Conservation (phyloP, 2,797 vertebrate species). For the Halcyon chelicuti region DNA sequence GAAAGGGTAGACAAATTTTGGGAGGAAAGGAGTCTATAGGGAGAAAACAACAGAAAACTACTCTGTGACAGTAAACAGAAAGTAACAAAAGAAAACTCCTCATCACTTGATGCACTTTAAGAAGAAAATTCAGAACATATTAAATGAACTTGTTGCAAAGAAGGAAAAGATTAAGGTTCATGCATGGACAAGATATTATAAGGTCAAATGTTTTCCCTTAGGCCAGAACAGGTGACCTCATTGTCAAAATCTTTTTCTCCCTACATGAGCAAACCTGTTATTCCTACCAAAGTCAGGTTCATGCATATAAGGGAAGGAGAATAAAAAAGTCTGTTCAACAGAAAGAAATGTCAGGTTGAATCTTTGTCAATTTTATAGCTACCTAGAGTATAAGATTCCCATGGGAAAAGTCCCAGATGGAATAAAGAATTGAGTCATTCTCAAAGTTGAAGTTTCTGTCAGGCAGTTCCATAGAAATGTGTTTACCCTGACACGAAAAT, state of each 20-base stretch:
- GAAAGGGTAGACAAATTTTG: neutral
- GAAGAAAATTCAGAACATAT: neutral
- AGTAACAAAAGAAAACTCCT: neutral
- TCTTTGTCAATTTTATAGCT: neutral
- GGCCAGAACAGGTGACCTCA: neutral
- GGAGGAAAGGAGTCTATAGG: neutral
- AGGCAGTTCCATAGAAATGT: neutral
- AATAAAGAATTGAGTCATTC: neutral
- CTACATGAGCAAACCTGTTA: neutral
- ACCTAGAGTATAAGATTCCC: neutral
- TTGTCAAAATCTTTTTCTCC: neutral
- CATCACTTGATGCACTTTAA: neutral
- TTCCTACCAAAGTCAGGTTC: neutral
- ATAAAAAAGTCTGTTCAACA: neutral
- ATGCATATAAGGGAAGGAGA: neutral
- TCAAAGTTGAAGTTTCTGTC: neutral
- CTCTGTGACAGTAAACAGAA: neutral
- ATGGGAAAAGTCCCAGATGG: neutral
- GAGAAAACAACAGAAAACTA: neutral
- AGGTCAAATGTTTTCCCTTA: neutral
- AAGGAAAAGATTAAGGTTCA: neutral
- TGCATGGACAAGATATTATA: neutral
- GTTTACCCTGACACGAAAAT: neutral
- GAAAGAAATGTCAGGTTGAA: neutral
- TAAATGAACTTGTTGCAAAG: neutral